Evolutionary conservation across 1,140 invertebrate species (phyloP).

Genomic region (Musca vetustissima): DNA sequence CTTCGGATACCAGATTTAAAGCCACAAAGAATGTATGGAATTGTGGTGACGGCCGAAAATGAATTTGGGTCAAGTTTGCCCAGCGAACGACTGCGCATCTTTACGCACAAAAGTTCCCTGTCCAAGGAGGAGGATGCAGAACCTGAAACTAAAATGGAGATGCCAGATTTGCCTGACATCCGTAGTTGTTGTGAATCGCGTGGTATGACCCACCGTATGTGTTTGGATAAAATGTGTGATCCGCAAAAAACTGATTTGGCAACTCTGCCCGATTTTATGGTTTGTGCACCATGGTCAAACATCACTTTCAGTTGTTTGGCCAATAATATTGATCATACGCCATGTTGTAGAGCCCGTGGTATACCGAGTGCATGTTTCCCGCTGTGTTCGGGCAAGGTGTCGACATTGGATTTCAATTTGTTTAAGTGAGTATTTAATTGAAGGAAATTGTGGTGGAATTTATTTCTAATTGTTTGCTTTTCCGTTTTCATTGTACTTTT

Average conservation of each 20-base stretch:
- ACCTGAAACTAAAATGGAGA: constrained; percentile 36
- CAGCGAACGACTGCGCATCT: constrained; percentile 64
- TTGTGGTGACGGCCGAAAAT: constrained; percentile 72
- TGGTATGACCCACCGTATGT: constrained; percentile 72
- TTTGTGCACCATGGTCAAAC: constrained; percentile 80
- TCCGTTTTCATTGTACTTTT: neutral
- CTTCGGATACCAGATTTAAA: constrained; percentile 63
- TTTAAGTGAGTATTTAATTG: constrained; percentile 71
- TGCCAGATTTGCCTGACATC: constrained; percentile 67
- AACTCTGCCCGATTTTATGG: constrained; percentile 75
- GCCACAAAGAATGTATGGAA: constrained; percentile 81
- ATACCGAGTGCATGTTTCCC: constrained; percentile 73
- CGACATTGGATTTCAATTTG: constrained; percentile 73
- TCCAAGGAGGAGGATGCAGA: constrained; percentile 37
- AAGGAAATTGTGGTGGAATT: neutral
- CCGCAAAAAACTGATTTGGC: constrained; percentile 65
- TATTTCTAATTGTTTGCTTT: neutral
- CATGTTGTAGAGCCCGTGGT: constrained; percentile 74
- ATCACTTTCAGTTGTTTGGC: constrained; percentile 77
- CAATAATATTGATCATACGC: constrained; percentile 78
- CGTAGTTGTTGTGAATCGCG: constrained; percentile 69
- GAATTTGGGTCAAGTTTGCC: constrained; percentile 74
- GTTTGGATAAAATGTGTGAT: constrained; percentile 77
- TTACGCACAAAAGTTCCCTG: constrained; percentile 42
- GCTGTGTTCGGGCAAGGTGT: constrained; percentile 77